Base-by-base conservation (phyloP, 2,113 vertebrate species). In the Mugil cephalus region DNA sequence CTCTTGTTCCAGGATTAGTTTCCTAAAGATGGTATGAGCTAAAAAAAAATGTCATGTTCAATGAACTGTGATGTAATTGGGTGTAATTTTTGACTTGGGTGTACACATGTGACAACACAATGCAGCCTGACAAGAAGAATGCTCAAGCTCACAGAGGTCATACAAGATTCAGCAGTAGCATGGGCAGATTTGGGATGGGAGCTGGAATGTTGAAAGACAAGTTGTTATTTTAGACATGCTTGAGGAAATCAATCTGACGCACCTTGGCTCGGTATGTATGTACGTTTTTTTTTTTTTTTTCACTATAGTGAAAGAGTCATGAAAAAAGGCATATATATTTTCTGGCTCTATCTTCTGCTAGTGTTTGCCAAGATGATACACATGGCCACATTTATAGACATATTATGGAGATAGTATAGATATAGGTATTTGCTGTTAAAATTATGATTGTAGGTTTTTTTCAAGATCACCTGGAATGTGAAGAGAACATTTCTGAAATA, bases 181-280 rank as follows among this genome's bases (percentile, higher is more conserved):
- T 2, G 10, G 9, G 38, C 12, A 53, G 13, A 30, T 53, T 18
- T 54, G 3, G 5, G 9, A 24, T 10, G 14, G 13, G 11, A 45
- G 17, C 10, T 30, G n/a, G 24, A 5, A 2, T 30, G 24, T 5
- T 36, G 8, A 56, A 10, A 68, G 42, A 42, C 9, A 7, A 42
- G 18, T 15, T 36, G 39, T 58, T 48, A 13, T 46, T 70, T 79
- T 42, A 58, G 15, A 30, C 17, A 36, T 3, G n/a, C 30, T 24
- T 11, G n/a, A 35, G 2, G 46, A 38, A 1, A 17, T 48, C 35
- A 72, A 46, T 52, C 35, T 51, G 68, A 76, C 46, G 50, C 43
- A 7, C 8, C 2, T 0, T 18, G 8, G 7, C 45, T 36, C 17
- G 24, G 24, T 15, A 13, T 21, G n/a, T n/a, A n/a, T n/a, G n/a